These are phyloP conservation scores for Ailurus styani DNA, from an alignment of 2,113 vertebrate species.

Conservation along the genomic window DNA sequence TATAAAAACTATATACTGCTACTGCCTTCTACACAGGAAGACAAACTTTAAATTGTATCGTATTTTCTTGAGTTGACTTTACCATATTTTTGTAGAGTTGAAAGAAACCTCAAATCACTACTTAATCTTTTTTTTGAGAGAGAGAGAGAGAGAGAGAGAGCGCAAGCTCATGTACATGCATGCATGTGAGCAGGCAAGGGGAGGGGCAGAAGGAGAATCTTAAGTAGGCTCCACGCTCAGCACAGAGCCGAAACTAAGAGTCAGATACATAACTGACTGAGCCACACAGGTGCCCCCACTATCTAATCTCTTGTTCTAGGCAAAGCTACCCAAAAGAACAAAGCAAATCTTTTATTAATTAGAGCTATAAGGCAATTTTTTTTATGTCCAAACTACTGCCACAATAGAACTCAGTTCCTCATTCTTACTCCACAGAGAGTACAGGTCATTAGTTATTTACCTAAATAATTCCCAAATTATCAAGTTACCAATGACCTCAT, in stretches of 20 bases:
- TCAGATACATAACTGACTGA: neutral
- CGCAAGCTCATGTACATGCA: no score
- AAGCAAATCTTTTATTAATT: neutral
- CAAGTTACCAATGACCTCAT: neutral
- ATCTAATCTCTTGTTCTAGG: neutral
- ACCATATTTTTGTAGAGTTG: neutral
- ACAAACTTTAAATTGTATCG: neutral
- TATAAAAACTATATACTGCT: neutral
- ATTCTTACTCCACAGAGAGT: neutral
- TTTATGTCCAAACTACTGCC: neutral
- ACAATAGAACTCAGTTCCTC: neutral
- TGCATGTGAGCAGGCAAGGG: neutral
- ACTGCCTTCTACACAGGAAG: neutral
- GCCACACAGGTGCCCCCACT: neutral
- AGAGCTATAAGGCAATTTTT: neutral
- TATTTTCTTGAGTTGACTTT: conserved; percentile 30
- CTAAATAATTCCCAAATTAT: conserved; percentile 10
- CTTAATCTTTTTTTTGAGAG: neutral
- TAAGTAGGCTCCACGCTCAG: neutral
- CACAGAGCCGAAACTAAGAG: neutral
- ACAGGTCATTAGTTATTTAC: neutral
- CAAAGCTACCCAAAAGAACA: neutral
- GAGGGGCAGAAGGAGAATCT: neutral
- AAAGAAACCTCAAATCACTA: neutral
- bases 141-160: no score